Evolutionary conservation across 2,113 vertebrate genomes (phyloP).

Genomic region (Zingel zingel): DNA sequence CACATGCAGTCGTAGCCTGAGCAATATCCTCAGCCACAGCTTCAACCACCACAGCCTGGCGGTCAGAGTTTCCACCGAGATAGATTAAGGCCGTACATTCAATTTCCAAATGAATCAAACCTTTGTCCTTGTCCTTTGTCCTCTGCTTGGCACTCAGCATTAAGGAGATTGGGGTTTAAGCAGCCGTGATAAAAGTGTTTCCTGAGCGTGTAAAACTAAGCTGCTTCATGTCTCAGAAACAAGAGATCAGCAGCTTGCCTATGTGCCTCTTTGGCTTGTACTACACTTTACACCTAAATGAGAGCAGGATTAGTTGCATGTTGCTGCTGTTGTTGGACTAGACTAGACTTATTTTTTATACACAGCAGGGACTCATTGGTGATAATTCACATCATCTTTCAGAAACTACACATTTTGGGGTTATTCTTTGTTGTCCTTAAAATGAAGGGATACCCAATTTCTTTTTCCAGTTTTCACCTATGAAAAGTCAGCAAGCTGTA

Average conservation of each 20-base stretch:
- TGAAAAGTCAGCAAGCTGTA: background rate
- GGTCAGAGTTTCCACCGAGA: conserved; percentile 3
- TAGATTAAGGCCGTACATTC: background rate
- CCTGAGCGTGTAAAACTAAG: conserved; percentile 63
- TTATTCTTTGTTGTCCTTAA: background rate
- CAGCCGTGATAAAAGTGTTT: conserved; percentile 57
- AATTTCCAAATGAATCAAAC: conserved; percentile 60
- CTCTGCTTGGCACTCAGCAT: conserved; percentile 33
- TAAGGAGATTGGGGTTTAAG: conserved; percentile 68
- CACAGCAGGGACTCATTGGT: background rate
- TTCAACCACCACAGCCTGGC: background rate
- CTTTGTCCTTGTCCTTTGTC: conserved; percentile 48
- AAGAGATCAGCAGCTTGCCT: conserved; percentile 55
- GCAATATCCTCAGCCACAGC: no score
- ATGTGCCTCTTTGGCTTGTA: conserved; percentile 41
- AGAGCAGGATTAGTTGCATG: conserved; percentile 4
- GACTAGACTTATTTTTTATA: background rate
- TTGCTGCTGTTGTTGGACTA: background rate
- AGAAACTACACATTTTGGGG: background rate
- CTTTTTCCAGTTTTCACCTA: background rate
- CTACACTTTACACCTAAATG: conserved; percentile 26
- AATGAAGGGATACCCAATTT: background rate
- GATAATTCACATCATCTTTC: background rate
- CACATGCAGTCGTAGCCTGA: no score
- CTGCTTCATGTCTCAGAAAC: conserved; percentile 64